phyloP scores from a whole-genome alignment of 2,113 vertebrate species.

The Reinhardtius hippoglossoides region DNA sequence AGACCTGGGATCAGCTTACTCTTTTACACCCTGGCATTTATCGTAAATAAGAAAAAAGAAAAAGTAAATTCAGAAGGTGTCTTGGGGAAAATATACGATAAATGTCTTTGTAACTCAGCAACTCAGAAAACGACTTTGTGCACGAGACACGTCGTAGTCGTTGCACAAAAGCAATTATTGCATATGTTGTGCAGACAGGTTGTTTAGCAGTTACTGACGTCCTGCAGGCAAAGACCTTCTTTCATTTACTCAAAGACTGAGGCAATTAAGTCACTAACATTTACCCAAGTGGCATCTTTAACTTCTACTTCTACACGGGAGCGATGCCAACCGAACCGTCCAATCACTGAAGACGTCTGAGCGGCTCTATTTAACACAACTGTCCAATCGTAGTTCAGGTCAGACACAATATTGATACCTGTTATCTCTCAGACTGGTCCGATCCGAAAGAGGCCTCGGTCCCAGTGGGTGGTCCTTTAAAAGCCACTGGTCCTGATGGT shows the following conservation, averaged over 20 bases:
- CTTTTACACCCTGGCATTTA: not conserved
- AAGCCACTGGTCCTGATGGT: not conserved
- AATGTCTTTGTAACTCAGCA: not conserved
- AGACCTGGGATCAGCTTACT: conserved; percentile 17
- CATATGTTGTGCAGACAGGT: not conserved
- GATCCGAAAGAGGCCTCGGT: conserved; percentile 6
- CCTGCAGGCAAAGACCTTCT: not conserved
- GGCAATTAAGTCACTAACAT: not conserved
- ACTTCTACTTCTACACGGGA: not conserved
- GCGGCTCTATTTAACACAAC: not conserved
- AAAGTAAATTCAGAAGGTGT: no score
- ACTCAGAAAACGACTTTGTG: not conserved
- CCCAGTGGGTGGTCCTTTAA: conserved; percentile 7
- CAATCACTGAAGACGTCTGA: conserved; percentile 21
- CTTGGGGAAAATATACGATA: not conserved
- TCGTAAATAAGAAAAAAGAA: not conserved
- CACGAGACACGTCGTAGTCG: not conserved
- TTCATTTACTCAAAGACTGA: not conserved
- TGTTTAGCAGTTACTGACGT: not conserved
- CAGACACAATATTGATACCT: not conserved
- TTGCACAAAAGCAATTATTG: not conserved
- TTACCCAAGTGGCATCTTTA: not conserved
- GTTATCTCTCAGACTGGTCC: conserved; percentile 11
- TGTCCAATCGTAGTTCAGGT: conserved; percentile 37
- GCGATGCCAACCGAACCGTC: not conserved